Evolutionary conservation across 2,113 vertebrate species (phyloP).

Genomic region (Centropristis striata): DNA sequence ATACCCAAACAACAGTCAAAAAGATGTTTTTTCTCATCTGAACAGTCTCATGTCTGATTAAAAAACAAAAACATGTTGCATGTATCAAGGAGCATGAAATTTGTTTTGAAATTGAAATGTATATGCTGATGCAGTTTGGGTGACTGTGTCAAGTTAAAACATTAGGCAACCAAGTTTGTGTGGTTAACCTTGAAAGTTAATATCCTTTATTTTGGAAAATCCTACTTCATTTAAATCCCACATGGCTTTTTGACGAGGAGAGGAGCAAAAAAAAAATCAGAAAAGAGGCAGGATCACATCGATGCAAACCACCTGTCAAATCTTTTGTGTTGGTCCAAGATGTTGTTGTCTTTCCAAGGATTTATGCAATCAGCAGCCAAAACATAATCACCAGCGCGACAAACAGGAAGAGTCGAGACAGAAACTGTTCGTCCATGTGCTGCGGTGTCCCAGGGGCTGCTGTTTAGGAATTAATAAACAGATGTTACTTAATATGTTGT

Average conservation of each 20-base stretch:
- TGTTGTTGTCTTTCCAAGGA: neutral
- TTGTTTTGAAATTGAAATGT: too few species aligned
- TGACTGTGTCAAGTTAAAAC: neutral
- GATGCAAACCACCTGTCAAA: neutral
- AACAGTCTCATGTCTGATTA: neutral
- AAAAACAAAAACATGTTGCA: neutral
- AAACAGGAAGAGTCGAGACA: slow-evolving; percentile 98
- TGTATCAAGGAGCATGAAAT: neutral
- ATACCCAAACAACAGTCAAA: neutral
- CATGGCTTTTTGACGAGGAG: neutral
- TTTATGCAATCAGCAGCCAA: slow-evolving; percentile 97
- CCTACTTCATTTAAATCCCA: slow-evolving; percentile 1
- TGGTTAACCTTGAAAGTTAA: neutral
- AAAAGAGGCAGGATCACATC: slow-evolving; percentile 7
- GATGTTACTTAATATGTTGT: neutral
- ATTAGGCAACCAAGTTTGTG: neutral
- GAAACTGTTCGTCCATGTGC: slow-evolving; percentile 97
- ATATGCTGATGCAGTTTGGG: neutral
- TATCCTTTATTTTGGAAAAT: neutral
- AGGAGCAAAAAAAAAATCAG: neutral
- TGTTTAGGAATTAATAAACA: slow-evolving; percentile 68
- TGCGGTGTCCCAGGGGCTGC: slow-evolving; percentile 97
- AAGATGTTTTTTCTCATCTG: neutral
- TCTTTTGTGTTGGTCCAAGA: neutral
- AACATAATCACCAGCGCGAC: slow-evolving; percentile 99